phyloP scores from a whole-genome alignment of 1,140 invertebrate species.

The Drosophila subpulchrella region DNA sequence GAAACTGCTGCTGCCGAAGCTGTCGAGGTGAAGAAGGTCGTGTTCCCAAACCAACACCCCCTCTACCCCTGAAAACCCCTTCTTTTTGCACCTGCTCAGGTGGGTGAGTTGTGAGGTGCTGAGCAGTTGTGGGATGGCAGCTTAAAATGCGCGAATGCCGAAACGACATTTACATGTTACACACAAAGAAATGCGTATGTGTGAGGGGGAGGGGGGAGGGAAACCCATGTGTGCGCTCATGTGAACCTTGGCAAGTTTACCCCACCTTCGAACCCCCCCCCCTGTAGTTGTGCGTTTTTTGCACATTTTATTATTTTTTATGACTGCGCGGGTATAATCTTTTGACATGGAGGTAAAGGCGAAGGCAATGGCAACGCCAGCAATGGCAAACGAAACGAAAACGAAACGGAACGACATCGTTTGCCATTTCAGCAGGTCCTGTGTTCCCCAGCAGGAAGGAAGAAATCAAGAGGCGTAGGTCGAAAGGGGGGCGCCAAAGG shows the following conservation, averaged over 20 bases:
- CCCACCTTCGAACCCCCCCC: background rate
- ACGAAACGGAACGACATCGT: constrained; percentile 59
- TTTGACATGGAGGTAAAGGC: constrained; percentile 34
- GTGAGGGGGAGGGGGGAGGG: constrained; percentile 5
- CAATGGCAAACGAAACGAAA: constrained; percentile 43
- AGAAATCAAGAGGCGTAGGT: constrained; percentile 68
- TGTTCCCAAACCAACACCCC: constrained; percentile 8
- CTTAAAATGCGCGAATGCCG: constrained; percentile 53
- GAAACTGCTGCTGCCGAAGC: constrained; percentile 16
- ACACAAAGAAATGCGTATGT: constrained; percentile 48
- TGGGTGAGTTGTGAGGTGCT: constrained; percentile 15
- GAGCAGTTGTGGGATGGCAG: constrained; percentile 38
- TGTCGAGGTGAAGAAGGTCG: constrained; percentile 63
- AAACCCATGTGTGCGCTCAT: constrained; percentile 67
- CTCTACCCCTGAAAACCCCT: background rate
- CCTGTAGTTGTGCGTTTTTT: constrained; percentile 58
- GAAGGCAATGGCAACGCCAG: constrained; percentile 16
- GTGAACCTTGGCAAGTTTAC: constrained; percentile 47
- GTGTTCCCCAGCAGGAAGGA: constrained; percentile 62
- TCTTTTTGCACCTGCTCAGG: constrained; percentile 11
- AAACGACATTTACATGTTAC: constrained; percentile 56
- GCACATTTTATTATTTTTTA: constrained; percentile 83
- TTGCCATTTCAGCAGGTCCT: constrained; percentile 66
- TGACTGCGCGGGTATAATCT: constrained; percentile 70
- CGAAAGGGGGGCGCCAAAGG: background rate